A percentile compares a stretch with the other conserved stretches of the same genome.
phyloP scores from a whole-genome alignment of 37 sponge, comb jelly and placozoan genomes.

The Cladorhizidae sp. region DNA sequence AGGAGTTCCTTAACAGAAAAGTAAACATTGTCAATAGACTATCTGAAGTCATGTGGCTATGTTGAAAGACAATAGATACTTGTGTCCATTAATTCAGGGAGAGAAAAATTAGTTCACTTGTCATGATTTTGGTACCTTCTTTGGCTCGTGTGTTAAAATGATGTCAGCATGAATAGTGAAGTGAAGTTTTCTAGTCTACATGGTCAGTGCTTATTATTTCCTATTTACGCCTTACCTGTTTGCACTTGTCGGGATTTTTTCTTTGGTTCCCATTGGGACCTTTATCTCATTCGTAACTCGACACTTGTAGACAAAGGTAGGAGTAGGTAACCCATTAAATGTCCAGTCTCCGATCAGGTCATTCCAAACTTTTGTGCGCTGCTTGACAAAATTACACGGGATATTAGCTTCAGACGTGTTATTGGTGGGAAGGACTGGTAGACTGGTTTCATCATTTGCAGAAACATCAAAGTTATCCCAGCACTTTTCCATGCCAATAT shows the following conservation, averaged over 20 bases:
- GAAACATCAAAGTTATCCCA: too few species aligned
- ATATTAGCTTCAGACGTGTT: background rate
- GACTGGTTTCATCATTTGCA: too few species aligned
- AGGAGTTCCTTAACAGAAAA: too few species aligned
- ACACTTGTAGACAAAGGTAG: background rate
- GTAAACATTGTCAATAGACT: too few species aligned
- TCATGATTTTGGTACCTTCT: too few species aligned
- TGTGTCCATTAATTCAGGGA: too few species aligned
- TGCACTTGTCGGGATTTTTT: background rate
- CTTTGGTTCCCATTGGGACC: conserved; percentile 7
- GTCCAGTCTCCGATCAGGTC: conserved; percentile 35
- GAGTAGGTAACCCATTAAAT: conserved; percentile 2
- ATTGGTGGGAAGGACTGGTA: too few species aligned
- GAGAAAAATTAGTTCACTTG: too few species aligned
- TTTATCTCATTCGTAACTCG: conserved; percentile 22
- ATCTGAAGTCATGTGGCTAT: too few species aligned
- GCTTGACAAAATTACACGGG: background rate
- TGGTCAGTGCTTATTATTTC: background rate
- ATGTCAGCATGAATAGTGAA: too few species aligned
- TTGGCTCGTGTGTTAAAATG: too few species aligned
- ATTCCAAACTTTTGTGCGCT: conserved; percentile 20
- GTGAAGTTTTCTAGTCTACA: background rate
- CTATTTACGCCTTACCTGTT: conserved; percentile 6
- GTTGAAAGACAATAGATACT: background rate
- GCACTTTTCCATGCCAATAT: too few species aligned